Conservation (phyloP, 1,140 invertebrate genomes). For the Monochamus saltuarius region DNA sequence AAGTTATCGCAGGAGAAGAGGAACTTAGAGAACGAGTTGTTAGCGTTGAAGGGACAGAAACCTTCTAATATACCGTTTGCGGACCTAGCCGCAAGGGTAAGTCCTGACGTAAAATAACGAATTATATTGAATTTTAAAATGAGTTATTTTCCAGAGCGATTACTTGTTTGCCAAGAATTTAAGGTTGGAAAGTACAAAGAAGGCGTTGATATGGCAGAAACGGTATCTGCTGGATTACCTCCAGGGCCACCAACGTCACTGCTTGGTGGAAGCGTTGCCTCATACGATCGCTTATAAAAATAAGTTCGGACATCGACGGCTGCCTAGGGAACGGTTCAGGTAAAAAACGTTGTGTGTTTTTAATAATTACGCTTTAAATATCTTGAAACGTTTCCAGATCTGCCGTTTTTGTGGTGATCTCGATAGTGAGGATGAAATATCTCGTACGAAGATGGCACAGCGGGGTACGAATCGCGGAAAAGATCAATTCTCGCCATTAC, state of each 20-base stretch:
- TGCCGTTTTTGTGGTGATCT: constrained; percentile 64
- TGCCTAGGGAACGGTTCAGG: constrained; percentile 6
- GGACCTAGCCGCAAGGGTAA: constrained; percentile 32
- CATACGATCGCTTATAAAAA: not conserved
- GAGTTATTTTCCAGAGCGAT: constrained; percentile 57
- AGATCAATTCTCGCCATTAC: constrained; percentile 30
- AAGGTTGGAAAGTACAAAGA: constrained; percentile 75
- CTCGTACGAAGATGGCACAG: constrained; percentile 69
- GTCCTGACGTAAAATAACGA: not conserved
- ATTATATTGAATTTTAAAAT: too few species aligned
- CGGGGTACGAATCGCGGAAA: constrained; percentile 53
- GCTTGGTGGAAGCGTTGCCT: constrained; percentile 41
- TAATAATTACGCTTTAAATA: too few species aligned
- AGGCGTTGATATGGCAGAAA: constrained; percentile 84
- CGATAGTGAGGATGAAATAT: constrained; percentile 74
- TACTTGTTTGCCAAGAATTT: constrained; percentile 75
- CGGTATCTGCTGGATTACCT: constrained; percentile 67
- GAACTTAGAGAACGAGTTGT: constrained; percentile 46
- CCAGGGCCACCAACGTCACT: constrained; percentile 55
- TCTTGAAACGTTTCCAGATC: constrained; percentile 40
- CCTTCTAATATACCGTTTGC: constrained; percentile 26
- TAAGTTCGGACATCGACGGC: not conserved
- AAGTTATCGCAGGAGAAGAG: constrained; percentile 53
- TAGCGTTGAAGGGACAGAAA: constrained; percentile 48
- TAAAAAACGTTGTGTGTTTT: not conserved